Evolutionary conservation across 2,113 vertebrate species (phyloP), one percentile per base, ranked within the genome.

Genomic region (Petromus typicus): DNA sequence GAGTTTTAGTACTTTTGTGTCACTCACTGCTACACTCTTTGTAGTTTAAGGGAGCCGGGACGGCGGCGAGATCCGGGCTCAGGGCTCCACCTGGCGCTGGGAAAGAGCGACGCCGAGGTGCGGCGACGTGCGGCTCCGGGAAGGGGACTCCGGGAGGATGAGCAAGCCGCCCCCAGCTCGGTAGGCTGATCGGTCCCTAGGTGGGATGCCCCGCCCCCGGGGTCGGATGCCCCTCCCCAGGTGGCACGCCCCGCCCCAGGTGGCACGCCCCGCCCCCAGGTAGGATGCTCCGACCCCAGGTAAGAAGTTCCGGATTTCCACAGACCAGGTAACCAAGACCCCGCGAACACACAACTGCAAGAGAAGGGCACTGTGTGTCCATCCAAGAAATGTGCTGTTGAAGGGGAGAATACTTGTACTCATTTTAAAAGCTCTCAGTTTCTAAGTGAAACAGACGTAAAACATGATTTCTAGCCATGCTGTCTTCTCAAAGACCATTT

Each of bases 31-130:
- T 45, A 66, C 18, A 66, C 45, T 67, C 32, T 61, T 90, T 82
- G 12, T 83, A 56, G 40, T 88, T 61, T 40, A 64, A 40, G 90
- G 83, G 40, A n/a, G 32, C 9, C 45, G 34, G 69, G n/a, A 81
- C 27, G 82, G 14, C 30, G 32, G 69, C 67, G 40, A 94, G 88
- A 81, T 64, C 76, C 61, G 57, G 89, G 88, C 57, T 45, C 82
- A 90, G 91, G 93, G 71, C 86, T 92, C 40, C 30, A 54, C 82
- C 40, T 88, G 84, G 86, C 76, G 76, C 86, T 12, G 25, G 54
- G 66, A 90, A 89, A 10, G 30, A 11, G 40, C 43, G 6, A 14
- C 48, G 10, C 32, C 48, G 30, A 48, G n/a, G 8, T 37, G 81
- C 25, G 67, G 51, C 23, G 12, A 59, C 20, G 37, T n/a, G n/a